Base-by-base conservation (phyloP, 2,888 invertebrate species). In the Archips crataeganus region DNA sequence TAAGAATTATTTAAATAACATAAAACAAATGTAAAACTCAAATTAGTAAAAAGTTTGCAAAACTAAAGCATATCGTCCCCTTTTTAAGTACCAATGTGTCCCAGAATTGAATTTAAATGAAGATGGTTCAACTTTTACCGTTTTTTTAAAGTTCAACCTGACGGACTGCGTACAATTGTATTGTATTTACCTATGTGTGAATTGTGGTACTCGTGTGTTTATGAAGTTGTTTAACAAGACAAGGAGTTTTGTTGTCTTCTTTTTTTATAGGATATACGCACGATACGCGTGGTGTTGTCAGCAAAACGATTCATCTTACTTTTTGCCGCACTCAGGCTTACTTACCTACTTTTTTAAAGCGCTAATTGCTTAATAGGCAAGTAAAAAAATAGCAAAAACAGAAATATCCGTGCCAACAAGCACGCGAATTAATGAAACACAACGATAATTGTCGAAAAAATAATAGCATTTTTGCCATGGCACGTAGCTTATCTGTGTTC, bases 401-500 rank as follows among this genome's bases (percentile, higher is more conserved):
- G 61, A 64, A 64, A 69, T 74, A 65, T 51, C 74, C 70, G 54
- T 42, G 49, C 59, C 32, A 74, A 74, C 74, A 74, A 70, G 65
- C 65, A 70, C 69, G 69, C 78, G 82, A 85, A 87, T 87, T 87
- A 85, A 84, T 82, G 78, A 81, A 79, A 83, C 81, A 80, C 80
- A 77, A 78, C 76, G 70, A 80, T 77, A 81, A 81, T 79, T 83
- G 78, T 77, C 83, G 75, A 83, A 85, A 86, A 76, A 76, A 82
- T 71, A 54, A 80, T 79, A 81, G 81, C 82, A 77, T 77, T 78
- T 84, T 84, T 82, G 81, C 78, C 82, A 85, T 86, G 81, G 82
- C 87, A 83, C 78, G 79, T 78, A 81, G 78, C 83, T 84, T 88
- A 88, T 89, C 87, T 84, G 78, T 83, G 81, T 79, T 80, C 76